Evolutionary conservation across 2,113 vertebrate species (phyloP), one percentile per base, ranked within the genome.

Genomic region (Erythrolamprus reginae): DNA sequence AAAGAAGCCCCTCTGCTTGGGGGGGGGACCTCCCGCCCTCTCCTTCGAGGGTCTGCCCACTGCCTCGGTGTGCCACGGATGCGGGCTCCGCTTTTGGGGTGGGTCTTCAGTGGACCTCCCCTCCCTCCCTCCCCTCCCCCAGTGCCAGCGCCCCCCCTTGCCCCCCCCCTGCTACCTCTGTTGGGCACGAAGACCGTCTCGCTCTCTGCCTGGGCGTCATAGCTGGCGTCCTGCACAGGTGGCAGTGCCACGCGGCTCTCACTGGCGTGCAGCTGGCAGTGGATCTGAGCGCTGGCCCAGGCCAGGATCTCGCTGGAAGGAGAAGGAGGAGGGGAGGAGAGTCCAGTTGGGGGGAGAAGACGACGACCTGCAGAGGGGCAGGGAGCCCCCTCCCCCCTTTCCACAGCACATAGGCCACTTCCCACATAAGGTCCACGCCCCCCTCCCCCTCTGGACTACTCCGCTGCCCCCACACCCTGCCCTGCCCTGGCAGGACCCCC

Each of bases 211-310:
- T 99, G 99, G 84, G 99, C 98, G 0, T 99, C 99, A 0, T 98
- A 98, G 89, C 98, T 98, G 96, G 96, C 98, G 92, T 98, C 98
- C 83, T 98, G 98, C 3, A 97, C 94, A 0, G 99, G 99, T 84
- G 98, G 98, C 23, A 99, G 96, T 0, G 97, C 97, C 9, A 99
- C 98, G 7, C 98, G 97, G 95, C 96, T 98, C 96, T 99, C 99
- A 0, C 99, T 99, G 96, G 98, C 96, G 0, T 99, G 99, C 90
- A 99, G 99, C 96, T 99, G 99, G 95, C 99, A 99, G 95, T 99
- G 99, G 92, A 99, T 99, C 95, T 99, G 99, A 4, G 99, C 98
- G 0, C 99, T 99, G 94, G 99, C 98, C 99, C 99, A 99, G 0
- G 99, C 99, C 93, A 99, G 95, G 97, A 99, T 99, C 96, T 99